A percentile compares a stretch with the other conserved stretches of the same genome.
phyloP scores from a whole-genome alignment of 2,888 invertebrate species.

The Euspilapteryx auroguttella region DNA sequence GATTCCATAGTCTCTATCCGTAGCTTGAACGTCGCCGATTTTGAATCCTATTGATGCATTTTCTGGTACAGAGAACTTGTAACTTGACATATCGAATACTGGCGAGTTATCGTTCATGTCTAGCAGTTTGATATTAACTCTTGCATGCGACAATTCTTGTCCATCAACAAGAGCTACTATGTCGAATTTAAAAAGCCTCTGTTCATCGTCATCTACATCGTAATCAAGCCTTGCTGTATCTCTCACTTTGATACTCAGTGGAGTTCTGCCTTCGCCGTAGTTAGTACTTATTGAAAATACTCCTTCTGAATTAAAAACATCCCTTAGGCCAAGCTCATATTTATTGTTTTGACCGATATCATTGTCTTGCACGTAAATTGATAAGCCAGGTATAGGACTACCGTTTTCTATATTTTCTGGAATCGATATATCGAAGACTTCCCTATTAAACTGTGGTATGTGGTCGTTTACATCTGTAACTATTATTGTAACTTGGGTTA shows the following conservation, averaged over 20 bases:
- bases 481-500: conserved; percentile 73
- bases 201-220: conserved; percentile 64
- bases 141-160: conserved; percentile 58
- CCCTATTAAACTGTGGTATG: conserved; percentile 69
- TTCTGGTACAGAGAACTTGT: conserved; percentile 68
- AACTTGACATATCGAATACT: conserved; percentile 64
- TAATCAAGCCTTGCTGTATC: conserved; percentile 70
- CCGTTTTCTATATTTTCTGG: conserved; percentile 75
- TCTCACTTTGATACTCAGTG: conserved; percentile 71
- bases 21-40: conserved; percentile 68
- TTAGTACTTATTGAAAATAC: conserved; percentile 68
- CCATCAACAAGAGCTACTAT: conserved; percentile 63
- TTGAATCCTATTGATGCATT: conserved; percentile 63
- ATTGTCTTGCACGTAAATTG: conserved; percentile 72
- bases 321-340: conserved; percentile 64
- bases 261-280: conserved; percentile 71
- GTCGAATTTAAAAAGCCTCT: conserved; percentile 67
- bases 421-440: conserved; percentile 68
- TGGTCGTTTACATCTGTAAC: conserved; percentile 81
- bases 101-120: conserved; percentile 85
- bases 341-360: conserved; percentile 76
- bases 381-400: conserved; percentile 70
- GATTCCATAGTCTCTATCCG: conserved; percentile 71
- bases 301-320: conserved; percentile 60
- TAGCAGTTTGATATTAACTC: conserved; percentile 65